Conservation (phyloP, 2,888 invertebrate species). For the Pterobdella sp. region DNA sequence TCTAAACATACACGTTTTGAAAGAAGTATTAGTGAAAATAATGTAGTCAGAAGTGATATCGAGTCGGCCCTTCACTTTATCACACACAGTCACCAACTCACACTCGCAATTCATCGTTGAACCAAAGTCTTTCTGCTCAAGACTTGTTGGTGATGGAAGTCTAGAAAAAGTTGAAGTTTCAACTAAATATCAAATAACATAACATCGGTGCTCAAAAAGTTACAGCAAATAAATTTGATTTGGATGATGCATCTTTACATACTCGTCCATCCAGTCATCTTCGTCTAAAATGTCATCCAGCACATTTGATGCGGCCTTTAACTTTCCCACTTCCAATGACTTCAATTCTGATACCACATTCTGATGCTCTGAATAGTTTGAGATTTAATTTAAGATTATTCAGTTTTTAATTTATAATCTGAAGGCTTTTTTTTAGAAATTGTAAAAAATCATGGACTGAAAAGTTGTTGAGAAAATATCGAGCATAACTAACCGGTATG, state of each 20-base stretch:
- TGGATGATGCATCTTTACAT: background rate
- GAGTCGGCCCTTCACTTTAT: slow-evolving; percentile 58
- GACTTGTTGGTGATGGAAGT: background rate
- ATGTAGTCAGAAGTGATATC: slow-evolving; percentile 60
- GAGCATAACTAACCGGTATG: background rate
- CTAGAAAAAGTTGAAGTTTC: background rate
- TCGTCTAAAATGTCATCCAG: slow-evolving; percentile 49
- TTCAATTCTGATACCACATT: slow-evolving; percentile 17
- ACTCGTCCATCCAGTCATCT: slow-evolving; percentile 48
- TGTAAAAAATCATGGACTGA: background rate
- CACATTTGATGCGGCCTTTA: slow-evolving; percentile 41
- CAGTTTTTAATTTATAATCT: background rate
- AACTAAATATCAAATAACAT: background rate
- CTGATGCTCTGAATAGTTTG: background rate
- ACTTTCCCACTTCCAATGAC: slow-evolving; percentile 42
- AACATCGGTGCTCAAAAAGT: background rate
- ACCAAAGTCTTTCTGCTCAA: slow-evolving; percentile 13
- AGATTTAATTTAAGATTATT: background rate
- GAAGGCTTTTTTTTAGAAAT: too few species aligned
- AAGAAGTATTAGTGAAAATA: slow-evolving; percentile 58
- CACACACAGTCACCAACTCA: slow-evolving; percentile 58
- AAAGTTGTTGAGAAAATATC: too few species aligned
- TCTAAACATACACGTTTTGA: slow-evolving; percentile 47
- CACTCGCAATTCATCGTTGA: slow-evolving; percentile 58
- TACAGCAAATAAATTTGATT: background rate